Evolutionary conservation across 2,113 vertebrate species (phyloP).

Genomic region (Mus pahari): DNA sequence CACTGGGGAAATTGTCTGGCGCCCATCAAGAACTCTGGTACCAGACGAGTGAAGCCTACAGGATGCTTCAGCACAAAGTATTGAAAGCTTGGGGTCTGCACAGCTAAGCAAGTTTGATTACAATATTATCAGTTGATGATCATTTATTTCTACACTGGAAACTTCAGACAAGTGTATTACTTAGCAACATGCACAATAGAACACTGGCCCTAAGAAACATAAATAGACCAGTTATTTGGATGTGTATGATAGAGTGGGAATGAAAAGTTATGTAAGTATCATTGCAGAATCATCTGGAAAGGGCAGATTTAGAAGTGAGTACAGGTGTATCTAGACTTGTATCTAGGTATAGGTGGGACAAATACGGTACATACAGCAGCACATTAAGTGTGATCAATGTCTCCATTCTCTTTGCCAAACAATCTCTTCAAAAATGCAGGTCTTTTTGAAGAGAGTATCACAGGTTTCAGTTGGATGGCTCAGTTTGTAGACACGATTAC

Average conservation of each 20-base stretch:
- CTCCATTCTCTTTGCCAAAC: neutral
- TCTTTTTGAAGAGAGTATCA: neutral
- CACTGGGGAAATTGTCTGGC: neutral
- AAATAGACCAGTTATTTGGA: neutral
- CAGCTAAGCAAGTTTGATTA: neutral
- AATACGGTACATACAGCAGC: neutral
- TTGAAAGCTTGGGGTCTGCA: neutral
- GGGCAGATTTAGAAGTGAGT: neutral
- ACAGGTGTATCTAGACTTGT: neutral
- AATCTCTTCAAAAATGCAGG: neutral
- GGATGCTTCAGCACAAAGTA: neutral
- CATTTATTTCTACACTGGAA: neutral
- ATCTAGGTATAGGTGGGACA: neutral
- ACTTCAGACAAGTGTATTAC: neutral
- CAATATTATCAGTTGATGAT: neutral
- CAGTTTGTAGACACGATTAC: neutral
- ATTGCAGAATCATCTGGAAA: neutral
- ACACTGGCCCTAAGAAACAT: neutral
- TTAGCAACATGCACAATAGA: neutral
- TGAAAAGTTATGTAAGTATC: no score
- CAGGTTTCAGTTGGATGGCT: neutral
- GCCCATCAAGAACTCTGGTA: no score
- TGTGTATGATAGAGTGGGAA: neutral
- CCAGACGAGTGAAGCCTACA: neutral
- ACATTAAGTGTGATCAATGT: neutral